Evolutionary conservation across 2,113 vertebrate species (phyloP), one percentile per base, ranked within the genome.

Genomic region (Willisornis vidua): DNA sequence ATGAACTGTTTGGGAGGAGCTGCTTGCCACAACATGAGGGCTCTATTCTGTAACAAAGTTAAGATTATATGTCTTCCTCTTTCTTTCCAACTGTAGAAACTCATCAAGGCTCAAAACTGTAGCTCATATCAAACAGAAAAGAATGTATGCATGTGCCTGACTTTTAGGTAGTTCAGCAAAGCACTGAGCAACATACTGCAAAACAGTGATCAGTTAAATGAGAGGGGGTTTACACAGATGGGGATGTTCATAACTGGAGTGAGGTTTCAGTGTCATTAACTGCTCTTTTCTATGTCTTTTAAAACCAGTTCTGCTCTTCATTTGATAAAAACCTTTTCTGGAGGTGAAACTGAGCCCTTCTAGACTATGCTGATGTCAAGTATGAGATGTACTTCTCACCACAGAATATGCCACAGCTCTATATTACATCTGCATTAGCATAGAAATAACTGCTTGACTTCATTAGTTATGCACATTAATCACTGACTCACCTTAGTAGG

Each of bases 381-480:
- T 41, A 11, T 85, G 54, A 90, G 72, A 79, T 37, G 39, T 67
- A 52, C n/a, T 68, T 18, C 49, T 92, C 54, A 48, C 33, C 67
- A 57, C 55, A 41, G 71, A 79, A 82, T 26, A 22, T 54, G 45
- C 9, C 55, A 62, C n/a, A 87, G 33, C 41, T 93, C 89, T 75
- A 37, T 75, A 84, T 58, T 86, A 59, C 26, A 52, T 35, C 37
- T 78, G 29, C 13, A 83, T 92, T 87, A 93, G 59, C 59, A 87
- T 0, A 95, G 74, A 79, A 93, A 51, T 66, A 94, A 76, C 31
- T 43, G 54, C 58, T 55, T 80, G 14, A 61, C 59, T 96, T 94
- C 20, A 83, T 96, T 93, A 89, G n/a, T 80, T 90, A 89, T 80
- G 83, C 45, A 87, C 59, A 92, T 95, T 92, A 92, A 87, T 73